Evolutionary conservation across 2,888 invertebrate species (phyloP), one percentile per base, ranked within the genome.

Genomic region (Dicycla oo): DNA sequence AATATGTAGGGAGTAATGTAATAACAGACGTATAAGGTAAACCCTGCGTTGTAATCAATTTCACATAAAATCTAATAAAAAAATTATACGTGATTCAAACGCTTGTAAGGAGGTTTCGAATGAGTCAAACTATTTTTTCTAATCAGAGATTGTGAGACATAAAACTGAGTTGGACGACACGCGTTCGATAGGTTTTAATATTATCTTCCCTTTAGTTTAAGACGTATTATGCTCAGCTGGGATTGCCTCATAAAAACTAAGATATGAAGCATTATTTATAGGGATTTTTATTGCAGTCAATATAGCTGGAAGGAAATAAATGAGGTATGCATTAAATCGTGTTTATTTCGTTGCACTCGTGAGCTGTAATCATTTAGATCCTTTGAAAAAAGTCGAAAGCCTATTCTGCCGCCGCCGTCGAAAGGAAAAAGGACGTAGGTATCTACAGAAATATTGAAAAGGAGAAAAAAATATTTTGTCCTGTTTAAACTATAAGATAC

Each of bases 1-100:
- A 85, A 84, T 82, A 80, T 81, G 80, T 78, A 74, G 67, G 60
- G 73, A 77, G 83, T 68, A 78, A 80, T 75, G 76, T 80, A 75
- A 78, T 78, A 83, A 80, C 69, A 65, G 61, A 60, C 75, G 64
- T 76, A 71, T 69, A 78, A 78, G 80, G 85, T 64, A 75, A 81
- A 67, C 62, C 63, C 47, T 64, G 47, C 34, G 34, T 34, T 61
- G 63, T 68, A 78, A 84, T 78, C 77, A 73, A 84, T 75, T 84
- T 81, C 71, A 67, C 34, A 73, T 81, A 78, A 80, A 76, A 75
- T 71, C 67, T 30, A 73, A 64, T 64, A 56, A 73, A 78, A 79
- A 65, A 67, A 70, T 2, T 57, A 68, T 54, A 65, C 38, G 51
- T 71, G 69, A 60, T 73, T 43, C 54, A 58, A 69, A 51, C 62